Conservation (phyloP, 2,797 vertebrate genomes). For the Poeciliopsis turneri region DNA sequence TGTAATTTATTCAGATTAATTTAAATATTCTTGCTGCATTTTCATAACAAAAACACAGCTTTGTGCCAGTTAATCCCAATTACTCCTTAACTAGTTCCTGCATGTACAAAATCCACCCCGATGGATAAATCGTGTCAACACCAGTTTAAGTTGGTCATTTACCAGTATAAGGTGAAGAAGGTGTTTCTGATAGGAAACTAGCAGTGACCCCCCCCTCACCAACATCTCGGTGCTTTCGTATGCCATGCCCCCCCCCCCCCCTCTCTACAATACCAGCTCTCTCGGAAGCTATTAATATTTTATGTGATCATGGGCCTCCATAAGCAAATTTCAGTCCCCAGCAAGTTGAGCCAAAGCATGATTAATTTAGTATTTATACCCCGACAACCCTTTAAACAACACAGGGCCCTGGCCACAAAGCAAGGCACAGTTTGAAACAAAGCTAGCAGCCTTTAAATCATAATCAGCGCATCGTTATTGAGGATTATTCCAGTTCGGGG, state of each 20-base stretch:
- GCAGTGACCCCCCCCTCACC: slow-evolving; percentile 48
- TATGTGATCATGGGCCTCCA: slow-evolving; percentile 92
- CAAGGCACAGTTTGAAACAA: slow-evolving; percentile 76
- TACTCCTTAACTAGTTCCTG: slow-evolving; percentile 39
- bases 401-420: slow-evolving; percentile 72
- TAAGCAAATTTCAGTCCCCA: slow-evolving; percentile 95
- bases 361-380: slow-evolving; percentile 95
- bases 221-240: slow-evolving; percentile 37
- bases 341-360: slow-evolving; percentile 94
- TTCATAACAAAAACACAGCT: slow-evolving; percentile 50
- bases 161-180: slow-evolving; percentile 18
- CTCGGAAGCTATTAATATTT: slow-evolving; percentile 93
- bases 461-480: slow-evolving; percentile 73
- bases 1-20: slow-evolving; percentile 62
- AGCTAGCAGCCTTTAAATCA: slow-evolving; percentile 79
- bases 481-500: slow-evolving; percentile 71
- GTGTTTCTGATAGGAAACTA: slow-evolving; percentile 44
- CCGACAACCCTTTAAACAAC: slow-evolving; percentile 84
- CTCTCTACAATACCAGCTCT: slow-evolving; percentile 81
- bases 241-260: slow-evolving; percentile 46
- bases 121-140: slow-evolving; percentile 17
- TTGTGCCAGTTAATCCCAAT: slow-evolving; percentile 51
- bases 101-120: slow-evolving; percentile 24
- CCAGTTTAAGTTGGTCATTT: slow-evolving; percentile 17
- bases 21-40: slow-evolving; percentile 56